A percentile compares a stretch with the other conserved stretches of the same genome.
Evolutionary conservation across 2,888 invertebrate species (phyloP).

Genomic region (Fragum fragum): DNA sequence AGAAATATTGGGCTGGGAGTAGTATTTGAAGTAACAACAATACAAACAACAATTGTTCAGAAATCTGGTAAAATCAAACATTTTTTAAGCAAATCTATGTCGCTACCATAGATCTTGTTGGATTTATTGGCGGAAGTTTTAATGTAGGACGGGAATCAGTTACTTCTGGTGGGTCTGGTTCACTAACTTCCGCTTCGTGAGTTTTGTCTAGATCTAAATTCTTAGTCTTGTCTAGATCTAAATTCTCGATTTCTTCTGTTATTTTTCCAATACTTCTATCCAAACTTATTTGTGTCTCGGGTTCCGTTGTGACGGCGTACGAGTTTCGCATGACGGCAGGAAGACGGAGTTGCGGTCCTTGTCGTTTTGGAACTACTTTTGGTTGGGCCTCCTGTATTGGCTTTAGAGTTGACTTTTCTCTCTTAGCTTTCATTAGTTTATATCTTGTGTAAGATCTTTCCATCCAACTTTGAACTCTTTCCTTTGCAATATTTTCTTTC

Average conservation of each 20-base stretch:
- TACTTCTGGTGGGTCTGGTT: slow-evolving; percentile 25
- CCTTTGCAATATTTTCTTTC: slow-evolving; percentile 52
- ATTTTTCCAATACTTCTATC: slow-evolving; percentile 15
- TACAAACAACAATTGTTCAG: too few relatives aligned
- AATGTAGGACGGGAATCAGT: slow-evolving; percentile 30
- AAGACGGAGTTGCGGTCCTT: slow-evolving; percentile 22
- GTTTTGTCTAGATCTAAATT: slow-evolving; percentile 20
- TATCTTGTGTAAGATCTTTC: slow-evolving; percentile 62
- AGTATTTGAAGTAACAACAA: too few relatives aligned
- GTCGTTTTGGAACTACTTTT: background rate
- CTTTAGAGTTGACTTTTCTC: slow-evolving; percentile 46
- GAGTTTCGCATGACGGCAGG: slow-evolving; percentile 57
- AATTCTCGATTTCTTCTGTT: slow-evolving; percentile 31
- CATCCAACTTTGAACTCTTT: slow-evolving; percentile 66
- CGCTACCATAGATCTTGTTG: slow-evolving; percentile 48
- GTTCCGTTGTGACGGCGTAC: slow-evolving; percentile 31
- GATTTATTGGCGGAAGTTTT: slow-evolving; percentile 49
- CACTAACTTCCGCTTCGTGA: slow-evolving; percentile 24
- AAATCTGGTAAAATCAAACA: too few relatives aligned
- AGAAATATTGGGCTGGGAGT: too few relatives aligned
- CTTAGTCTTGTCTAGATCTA: slow-evolving; percentile 29
- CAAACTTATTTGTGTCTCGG: background rate
- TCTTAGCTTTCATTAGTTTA: slow-evolving; percentile 53
- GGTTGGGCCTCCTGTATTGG: slow-evolving; percentile 48
- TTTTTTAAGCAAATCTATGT: slow-evolving; percentile 1